Percentiles rank a stretch among this genome's conserved stretches.
Evolutionary conservation across 2,797 vertebrate species (phyloP).

Genomic region (Prionace glauca): DNA sequence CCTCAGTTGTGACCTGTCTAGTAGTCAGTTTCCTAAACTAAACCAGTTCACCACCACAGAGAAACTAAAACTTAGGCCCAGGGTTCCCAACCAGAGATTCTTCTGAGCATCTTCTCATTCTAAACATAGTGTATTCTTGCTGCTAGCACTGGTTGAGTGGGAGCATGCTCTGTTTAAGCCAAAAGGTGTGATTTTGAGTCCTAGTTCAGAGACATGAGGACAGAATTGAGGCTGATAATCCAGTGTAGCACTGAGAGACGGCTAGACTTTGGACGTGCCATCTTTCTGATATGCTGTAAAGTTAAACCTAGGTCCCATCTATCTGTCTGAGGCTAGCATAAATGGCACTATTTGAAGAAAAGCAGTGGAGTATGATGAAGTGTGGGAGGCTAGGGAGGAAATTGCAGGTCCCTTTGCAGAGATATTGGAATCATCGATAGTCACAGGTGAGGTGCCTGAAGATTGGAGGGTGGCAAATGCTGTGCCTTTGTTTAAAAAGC

Average conservation of each 20-base stretch:
- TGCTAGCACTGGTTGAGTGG: background rate
- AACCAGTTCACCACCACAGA: background rate
- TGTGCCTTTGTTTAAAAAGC: too few species aligned
- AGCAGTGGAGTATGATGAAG: too few species aligned
- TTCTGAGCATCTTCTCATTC: background rate
- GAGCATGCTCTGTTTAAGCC: background rate
- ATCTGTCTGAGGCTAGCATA: background rate
- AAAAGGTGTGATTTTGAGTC: background rate
- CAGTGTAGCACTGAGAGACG: background rate
- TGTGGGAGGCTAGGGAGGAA: too few species aligned
- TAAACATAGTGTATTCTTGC: background rate
- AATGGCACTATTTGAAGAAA: background rate
- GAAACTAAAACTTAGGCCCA: background rate
- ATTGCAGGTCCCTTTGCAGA: too few species aligned
- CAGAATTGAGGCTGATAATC: background rate
- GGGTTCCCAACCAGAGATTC: background rate
- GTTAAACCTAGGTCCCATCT: background rate
- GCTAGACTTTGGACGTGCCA: background rate
- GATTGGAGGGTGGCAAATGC: too few species aligned
- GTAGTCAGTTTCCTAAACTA: background rate
- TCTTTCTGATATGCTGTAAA: background rate
- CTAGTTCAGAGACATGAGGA: background rate
- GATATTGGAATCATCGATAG: too few species aligned
- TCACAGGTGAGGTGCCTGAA: too few species aligned
- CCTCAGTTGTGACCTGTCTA: background rate